Evolutionary conservation across 35 echinoderm and acorn worm species (phyloP), one percentile per base, ranked within the genome.

Genomic region (Amphiura filiformis): DNA sequence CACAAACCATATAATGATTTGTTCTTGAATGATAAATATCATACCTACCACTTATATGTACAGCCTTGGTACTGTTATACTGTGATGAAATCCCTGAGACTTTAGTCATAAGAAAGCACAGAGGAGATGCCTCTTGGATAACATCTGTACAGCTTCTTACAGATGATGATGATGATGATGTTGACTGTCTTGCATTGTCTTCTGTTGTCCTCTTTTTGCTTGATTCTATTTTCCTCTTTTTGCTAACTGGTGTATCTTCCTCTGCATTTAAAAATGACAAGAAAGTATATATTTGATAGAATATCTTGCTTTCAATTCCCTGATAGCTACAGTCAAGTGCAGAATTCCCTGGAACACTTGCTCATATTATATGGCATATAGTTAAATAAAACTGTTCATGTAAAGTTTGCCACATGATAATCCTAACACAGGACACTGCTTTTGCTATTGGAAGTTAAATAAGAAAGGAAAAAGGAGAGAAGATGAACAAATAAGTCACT

Each of bases 21-120:
- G n/a, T n/a, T n/a, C n/a, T n/a, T n/a, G n/a, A n/a, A n/a, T n/a
- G n/a, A n/a, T n/a, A n/a, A n/a, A n/a, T n/a, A n/a, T n/a, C n/a
- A n/a, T n/a, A 77, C 85, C 9, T 78, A 97, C 95, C 95, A 85
- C 64, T 84, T 26, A 97, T 97, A 76, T 97, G 84, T 11, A 97
- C 95, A 76, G 95, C 91, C 75, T 81, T 78, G 23, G 77, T 56
- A 76, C 90, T 91, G 65, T 97, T 97, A 75, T 84, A 91, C 84
- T 88, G 75, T 17, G 77, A 40, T 11, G 84, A 23, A 76, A 97
- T 93, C 41, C 95, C 95, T 61, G 78, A 79, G 34, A 97, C 95
- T 79, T 93, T 97, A 1, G 91, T 91, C 1, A 97, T 81, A 31
- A 97, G 34, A 61, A 97, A 97, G n/a, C 86, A 57, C 23, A 85